Evolutionary conservation across 1,140 invertebrate genomes (phyloP).

Genomic region (Monochamus saltuarius): DNA sequence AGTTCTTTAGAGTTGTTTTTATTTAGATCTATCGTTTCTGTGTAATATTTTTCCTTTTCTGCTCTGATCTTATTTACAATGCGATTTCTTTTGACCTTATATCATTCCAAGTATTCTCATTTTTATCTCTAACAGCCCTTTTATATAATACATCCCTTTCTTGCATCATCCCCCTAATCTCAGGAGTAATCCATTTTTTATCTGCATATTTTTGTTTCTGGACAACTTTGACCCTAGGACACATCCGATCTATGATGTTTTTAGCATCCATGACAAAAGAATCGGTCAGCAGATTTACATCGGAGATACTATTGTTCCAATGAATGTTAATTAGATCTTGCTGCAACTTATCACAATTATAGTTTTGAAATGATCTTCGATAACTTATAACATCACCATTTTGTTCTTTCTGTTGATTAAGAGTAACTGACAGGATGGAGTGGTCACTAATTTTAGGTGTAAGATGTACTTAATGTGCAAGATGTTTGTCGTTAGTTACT

Average conservation of each 20-base stretch:
- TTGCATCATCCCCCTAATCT: too few relatives aligned
- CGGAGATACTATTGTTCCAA: slow-evolving; percentile 3
- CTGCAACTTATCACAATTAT: slow-evolving; percentile 6
- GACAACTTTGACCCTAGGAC: neutral
- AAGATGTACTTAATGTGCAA: slow-evolving; percentile 14
- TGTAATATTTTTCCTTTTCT: too few relatives aligned
- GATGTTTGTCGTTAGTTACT: slow-evolving; percentile 9
- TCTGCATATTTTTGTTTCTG: neutral
- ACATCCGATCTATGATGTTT: slow-evolving; percentile 1
- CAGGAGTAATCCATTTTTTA: too few relatives aligned
- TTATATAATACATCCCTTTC: too few relatives aligned
- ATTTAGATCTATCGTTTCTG: too few relatives aligned
- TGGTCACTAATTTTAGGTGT: slow-evolving; percentile 20
- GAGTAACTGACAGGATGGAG: slow-evolving; percentile 12
- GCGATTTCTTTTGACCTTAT: too few relatives aligned
- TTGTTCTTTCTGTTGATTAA: slow-evolving; percentile 4
- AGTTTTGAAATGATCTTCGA: slow-evolving; percentile 1
- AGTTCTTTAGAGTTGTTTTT: too few relatives aligned
- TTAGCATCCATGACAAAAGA: neutral
- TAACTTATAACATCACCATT: neutral
- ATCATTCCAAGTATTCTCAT: too few relatives aligned
- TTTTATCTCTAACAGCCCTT: too few relatives aligned
- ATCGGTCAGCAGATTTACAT: slow-evolving; percentile 2
- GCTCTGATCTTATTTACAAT: too few relatives aligned
- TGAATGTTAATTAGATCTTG: slow-evolving; percentile 2